A percentile compares a stretch with the other conserved stretches of the same genome.
Conservation (phyloP, 2,888 invertebrate species). For the Cantharis flavilabris region DNA sequence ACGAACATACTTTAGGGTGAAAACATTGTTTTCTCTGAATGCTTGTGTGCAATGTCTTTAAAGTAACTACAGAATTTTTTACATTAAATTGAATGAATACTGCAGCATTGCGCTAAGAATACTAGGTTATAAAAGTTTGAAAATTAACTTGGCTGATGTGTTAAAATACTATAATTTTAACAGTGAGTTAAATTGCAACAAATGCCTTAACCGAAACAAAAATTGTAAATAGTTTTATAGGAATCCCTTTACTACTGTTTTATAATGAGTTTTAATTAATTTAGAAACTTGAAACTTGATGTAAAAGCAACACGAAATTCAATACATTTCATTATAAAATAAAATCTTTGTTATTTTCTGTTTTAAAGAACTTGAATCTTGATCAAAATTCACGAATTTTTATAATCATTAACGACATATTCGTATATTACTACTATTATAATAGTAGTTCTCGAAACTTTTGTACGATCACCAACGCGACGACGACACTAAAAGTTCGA, state of each 20-base stretch:
- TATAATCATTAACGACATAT: background rate
- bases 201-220: background rate
- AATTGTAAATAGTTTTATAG: background rate
- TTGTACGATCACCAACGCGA: background rate
- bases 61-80: background rate
- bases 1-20: background rate
- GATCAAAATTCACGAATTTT: background rate
- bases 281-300: background rate
- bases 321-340: background rate
- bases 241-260: background rate
- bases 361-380: background rate
- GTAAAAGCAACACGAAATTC: background rate
- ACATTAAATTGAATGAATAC: background rate
- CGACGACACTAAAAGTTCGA: background rate
- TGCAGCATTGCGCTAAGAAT: background rate
- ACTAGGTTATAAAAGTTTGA: background rate
- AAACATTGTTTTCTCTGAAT: background rate
- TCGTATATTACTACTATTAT: too few relatives aligned
- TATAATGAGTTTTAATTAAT: background rate
- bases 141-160: too few relatives aligned
- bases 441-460: background rate
- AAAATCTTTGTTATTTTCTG: background rate
- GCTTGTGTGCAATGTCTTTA: background rate
- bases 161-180: too few relatives aligned
- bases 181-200: too few relatives aligned